Base-by-base conservation (phyloP, 1,140 invertebrate genomes). In the Ceratitis capitata region DNA sequence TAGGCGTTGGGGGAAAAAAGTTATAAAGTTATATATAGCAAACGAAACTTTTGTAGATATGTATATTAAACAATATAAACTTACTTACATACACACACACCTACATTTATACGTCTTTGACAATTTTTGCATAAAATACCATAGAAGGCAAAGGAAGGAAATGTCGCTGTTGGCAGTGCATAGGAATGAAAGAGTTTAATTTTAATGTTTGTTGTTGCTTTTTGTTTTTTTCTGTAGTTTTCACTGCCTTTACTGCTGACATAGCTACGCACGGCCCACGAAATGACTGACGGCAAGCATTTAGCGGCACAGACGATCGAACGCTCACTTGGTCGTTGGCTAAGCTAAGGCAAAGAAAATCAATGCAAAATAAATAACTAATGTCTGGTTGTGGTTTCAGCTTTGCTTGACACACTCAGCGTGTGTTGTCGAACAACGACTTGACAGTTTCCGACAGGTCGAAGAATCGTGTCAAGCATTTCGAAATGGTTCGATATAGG, bases 381-480 rank as follows among this genome's bases (percentile, higher is more conserved):
- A 45, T 39, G 69, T 78, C 23, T 78, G n/a, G 69, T 78, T 47
- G n/a, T 35, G 69, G 35, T n/a, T n/a, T n/a, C n/a, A n/a, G n/a
- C n/a, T n/a, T n/a, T n/a, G n/a, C n/a, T 78, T 78, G 69, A 78
- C 19, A 10, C 9, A 23, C 61, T 35, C 69, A n/a, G n/a, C n/a
- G n/a, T 4, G 39, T 7, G 19, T 42, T 45, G 69, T 78, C n/a
- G 39, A 45, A 78, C n/a, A 14, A 23, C 39, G n/a, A n/a, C n/a
- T 78, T 78, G 69, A 78, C 69, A 78, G 23, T 78, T 78, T 78
- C 69, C 69, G 69, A 78, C 69, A 45, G 35, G 14, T 45, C 69
- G 16, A 10, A 45, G 39, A 42, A 42, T 16, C 69, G 39, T 39
- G 19, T 45, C 39, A n/a, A n/a, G n/a, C n/a, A n/a, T n/a, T n/a